A percentile compares a stretch with the other conserved stretches of the same genome.
These are phyloP conservation scores for Ectropis grisescens DNA, from an alignment of 1,140 invertebrate species.

Conservation along the genomic window DNA sequence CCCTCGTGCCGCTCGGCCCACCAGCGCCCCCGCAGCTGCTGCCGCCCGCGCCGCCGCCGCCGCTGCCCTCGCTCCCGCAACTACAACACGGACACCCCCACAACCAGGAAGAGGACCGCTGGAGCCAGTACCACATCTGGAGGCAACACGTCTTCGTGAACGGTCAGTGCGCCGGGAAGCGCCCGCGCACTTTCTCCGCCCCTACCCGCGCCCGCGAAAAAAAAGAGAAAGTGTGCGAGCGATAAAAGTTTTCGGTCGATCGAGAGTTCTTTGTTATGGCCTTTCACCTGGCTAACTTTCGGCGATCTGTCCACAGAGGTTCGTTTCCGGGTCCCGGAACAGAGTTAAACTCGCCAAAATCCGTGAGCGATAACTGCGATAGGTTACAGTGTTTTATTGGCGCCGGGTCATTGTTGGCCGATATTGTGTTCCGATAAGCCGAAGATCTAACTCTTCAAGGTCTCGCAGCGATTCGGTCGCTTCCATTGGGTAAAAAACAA, in stretches of 20 bases:
- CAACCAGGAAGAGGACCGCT: conserved; percentile 66
- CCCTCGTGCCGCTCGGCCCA: conserved; percentile 41
- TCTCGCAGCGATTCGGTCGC: no score
- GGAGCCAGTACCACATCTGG: conserved; percentile 73
- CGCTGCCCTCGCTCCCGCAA: conserved; percentile 52
- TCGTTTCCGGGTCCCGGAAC: no score
- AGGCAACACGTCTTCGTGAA: conserved; percentile 74
- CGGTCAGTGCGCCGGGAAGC: conserved; percentile 60
- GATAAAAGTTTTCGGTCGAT: conserved; percentile 27
- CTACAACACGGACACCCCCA: conserved; percentile 59
- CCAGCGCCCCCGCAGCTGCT: conserved; percentile 44
- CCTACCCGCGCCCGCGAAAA: conserved; percentile 10
- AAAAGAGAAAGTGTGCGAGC: conserved; percentile 46
- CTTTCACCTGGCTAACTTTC: no score
- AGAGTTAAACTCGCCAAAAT: no score
- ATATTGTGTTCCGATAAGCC: no score
- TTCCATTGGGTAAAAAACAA: no score
- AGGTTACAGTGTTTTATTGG: no score
- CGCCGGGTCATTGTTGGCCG: no score
- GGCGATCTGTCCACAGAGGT: no score
- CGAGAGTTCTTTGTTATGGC: conserved; percentile 26
- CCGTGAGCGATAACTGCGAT: no score
- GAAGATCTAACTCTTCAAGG: no score
- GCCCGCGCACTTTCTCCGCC: conserved; percentile 34
- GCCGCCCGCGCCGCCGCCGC: conserved; percentile 40